Evolutionary conservation across 2,888 invertebrate species (phyloP), one percentile per base, ranked within the genome.

Genomic region (Cerastis rubricosa): DNA sequence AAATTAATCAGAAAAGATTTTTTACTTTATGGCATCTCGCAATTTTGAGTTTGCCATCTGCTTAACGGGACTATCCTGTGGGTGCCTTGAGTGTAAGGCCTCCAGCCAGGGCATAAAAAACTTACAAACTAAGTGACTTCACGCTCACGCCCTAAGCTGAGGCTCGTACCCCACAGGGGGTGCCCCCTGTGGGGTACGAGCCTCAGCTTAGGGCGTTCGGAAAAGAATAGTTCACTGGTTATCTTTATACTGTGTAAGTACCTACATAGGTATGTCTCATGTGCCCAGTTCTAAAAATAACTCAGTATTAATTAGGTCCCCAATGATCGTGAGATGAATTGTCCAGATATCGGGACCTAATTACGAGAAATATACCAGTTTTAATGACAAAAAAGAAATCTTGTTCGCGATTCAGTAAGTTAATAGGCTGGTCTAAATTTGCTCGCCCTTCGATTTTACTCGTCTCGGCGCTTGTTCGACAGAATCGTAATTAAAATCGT

Each of bases 291-390:
- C 81, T 89, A 83, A 86, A 88, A 89, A 88, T 87, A 88, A 78
- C 79, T 71, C 49, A 0, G 80, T 83, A 86, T 89, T 88, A 88
- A 88, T 89, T 87, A 87, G 84, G 80, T 81, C 78, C 74, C 71
- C 82, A 85, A 82, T 88, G 84, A 88, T 88, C 88, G 88, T 88
- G 88, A 88, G 88, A 89, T 89, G 89, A 78, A 80, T 84, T 78
- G 86, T 79, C 17, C 49, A 25, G 88, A 88, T 88, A 89, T 76
- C 66, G 74, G 81, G 84, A 71, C 81, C 83, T 88, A 88, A 88
- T 88, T 88, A 85, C 84, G 57, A 80, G 83, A 81, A 84, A 81
- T 85, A 81, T 88, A 82, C 83, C 78, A 73, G 83, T 88, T 88
- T 88, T 81, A 81, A 84, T 78, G 69, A 75, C 69, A 74, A 83